Evolutionary conservation across 1,140 invertebrate genomes (phyloP).

Genomic region (Drosophila simulans): DNA sequence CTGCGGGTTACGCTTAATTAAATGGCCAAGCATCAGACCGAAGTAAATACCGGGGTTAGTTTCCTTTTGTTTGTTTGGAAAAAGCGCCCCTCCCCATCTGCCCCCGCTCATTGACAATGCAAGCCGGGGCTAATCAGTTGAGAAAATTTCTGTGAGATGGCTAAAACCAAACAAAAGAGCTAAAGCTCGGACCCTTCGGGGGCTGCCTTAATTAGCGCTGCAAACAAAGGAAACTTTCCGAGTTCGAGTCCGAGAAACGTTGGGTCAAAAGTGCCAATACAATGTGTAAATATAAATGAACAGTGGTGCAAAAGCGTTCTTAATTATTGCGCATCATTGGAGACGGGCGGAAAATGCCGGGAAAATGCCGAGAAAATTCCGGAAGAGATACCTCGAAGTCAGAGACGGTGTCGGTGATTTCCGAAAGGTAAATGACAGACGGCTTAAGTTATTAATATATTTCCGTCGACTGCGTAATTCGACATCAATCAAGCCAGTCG

Average conservation of each 20-base stretch:
- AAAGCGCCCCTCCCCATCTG: not conserved
- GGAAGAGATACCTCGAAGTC: conserved; percentile 17
- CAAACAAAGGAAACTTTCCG: conserved; percentile 62
- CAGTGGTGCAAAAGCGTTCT: conserved; percentile 26
- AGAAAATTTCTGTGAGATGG: conserved; percentile 65
- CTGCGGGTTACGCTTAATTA: conserved; percentile 71
- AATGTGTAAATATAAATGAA: conserved; percentile 74
- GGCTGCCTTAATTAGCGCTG: conserved; percentile 69
- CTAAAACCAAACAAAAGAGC: conserved; percentile 59
- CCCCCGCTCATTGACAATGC: conserved; percentile 64
- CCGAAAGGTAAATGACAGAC: conserved; percentile 54
- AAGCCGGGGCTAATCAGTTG: conserved; percentile 73
- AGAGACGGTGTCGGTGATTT: conserved; percentile 32
- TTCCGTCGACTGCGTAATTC: conserved; percentile 25
- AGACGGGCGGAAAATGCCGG: conserved; percentile 3
- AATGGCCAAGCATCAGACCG: conserved; percentile 65
- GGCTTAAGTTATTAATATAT: conserved; percentile 66
- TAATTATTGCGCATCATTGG: conserved; percentile 68
- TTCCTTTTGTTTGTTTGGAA: conserved; percentile 36
- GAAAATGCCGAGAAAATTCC: too few species aligned
- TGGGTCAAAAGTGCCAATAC: conserved; percentile 73
- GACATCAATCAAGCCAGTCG: conserved; percentile 63
- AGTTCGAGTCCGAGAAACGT: conserved; percentile 40
- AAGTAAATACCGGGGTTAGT: conserved; percentile 51
- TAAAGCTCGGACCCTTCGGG: conserved; percentile 59